phyloP scores from a whole-genome alignment of 2,113 vertebrate genomes.

The Australoheros scitulus region DNA sequence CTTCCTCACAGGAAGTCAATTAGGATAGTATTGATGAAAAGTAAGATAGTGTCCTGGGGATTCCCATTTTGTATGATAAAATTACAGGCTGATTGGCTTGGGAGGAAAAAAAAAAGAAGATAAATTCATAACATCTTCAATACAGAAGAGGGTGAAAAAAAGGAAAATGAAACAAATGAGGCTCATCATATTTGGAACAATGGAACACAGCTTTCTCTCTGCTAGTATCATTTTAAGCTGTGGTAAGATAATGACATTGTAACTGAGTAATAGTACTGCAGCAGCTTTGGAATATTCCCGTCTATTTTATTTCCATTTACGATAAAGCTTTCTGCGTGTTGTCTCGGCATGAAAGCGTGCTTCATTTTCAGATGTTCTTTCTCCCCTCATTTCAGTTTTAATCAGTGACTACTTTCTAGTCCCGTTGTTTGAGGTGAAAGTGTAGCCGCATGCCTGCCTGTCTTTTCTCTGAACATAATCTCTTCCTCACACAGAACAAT shows the following conservation, averaged over 20 bases:
- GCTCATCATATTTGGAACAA: conserved; percentile 55
- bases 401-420: conserved; percentile 64
- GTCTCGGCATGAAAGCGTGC: conserved; percentile 52
- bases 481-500: conserved; percentile 81
- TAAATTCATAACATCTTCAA: conserved; percentile 36
- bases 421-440: conserved; percentile 75
- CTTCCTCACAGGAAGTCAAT: conserved; percentile 25
- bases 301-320: conserved; percentile 67
- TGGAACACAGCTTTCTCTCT: conserved; percentile 28
- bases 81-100: conserved; percentile 44
- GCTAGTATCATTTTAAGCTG: conserved; percentile 43
- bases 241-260: conserved; percentile 57
- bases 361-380: conserved; percentile 60
- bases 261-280: conserved; percentile 42
- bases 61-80: conserved; percentile 49
- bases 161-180: conserved; percentile 47
- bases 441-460: conserved; percentile 69
- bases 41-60: conserved; percentile 21
- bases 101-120: conserved; percentile 9
- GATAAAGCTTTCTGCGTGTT: conserved; percentile 59
- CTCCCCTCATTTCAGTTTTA: conserved; percentile 69
- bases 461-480: conserved; percentile 79
- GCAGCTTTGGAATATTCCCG: conserved; percentile 40
- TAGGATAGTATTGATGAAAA: conserved; percentile 38
- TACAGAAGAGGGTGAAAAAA: not conserved